Conservation (phyloP, 2,797 vertebrate genomes). For the Toxotes lorentzi region DNA sequence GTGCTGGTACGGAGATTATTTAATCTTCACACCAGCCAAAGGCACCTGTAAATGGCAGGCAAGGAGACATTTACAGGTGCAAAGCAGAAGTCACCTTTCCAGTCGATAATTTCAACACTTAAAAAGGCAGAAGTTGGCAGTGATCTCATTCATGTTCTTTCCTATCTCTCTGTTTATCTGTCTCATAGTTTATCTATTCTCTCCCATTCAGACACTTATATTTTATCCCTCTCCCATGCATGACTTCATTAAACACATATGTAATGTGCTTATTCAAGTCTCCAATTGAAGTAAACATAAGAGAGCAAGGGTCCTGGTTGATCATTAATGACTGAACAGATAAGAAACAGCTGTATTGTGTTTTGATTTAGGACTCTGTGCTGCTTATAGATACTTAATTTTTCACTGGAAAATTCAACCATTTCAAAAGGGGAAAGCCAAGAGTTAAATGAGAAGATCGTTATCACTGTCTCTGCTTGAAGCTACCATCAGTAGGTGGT, state of each 20-base stretch:
- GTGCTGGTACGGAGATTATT: too few species aligned
- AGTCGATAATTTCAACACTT: not conserved
- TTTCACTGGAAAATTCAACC: not conserved
- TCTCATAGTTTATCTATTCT: not conserved
- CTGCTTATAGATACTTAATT: not conserved
- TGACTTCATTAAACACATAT: conserved; percentile 12
- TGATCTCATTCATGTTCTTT: conserved; percentile 5
- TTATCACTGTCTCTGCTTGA: not conserved
- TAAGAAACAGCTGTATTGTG: not conserved
- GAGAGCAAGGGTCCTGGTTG: not conserved
- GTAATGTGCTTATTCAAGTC: not conserved
- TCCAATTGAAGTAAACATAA: not conserved
- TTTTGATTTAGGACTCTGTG: not conserved
- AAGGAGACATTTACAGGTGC: not conserved
- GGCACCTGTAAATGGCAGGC: not conserved
- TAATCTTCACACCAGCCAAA: not conserved
- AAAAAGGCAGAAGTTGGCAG: not conserved
- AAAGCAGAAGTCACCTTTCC: not conserved
- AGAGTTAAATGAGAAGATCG: not conserved
- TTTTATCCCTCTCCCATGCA: not conserved
- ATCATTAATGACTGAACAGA: conserved; percentile 5
- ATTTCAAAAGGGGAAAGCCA: not conserved
- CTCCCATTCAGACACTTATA: not conserved
- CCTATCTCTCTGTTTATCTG: not conserved
- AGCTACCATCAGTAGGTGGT: not conserved